phyloP scores from a whole-genome alignment of 23 tunicate species.

The Halocynthia roretzi region DNA sequence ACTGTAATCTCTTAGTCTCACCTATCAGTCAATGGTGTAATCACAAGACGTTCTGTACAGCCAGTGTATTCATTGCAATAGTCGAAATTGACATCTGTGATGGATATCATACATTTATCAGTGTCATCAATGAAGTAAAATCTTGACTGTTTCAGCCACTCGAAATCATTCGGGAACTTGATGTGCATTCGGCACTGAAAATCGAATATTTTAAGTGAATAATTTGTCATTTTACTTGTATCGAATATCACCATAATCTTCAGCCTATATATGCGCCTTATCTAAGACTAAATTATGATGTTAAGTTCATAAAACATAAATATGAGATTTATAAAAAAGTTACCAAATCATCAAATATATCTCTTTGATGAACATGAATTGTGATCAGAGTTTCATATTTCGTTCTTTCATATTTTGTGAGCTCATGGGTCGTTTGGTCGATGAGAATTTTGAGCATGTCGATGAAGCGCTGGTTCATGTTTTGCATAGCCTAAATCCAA shows the following conservation, averaged over 20 bases:
- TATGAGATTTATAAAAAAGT: background rate
- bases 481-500: conserved; percentile 53
- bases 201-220: background rate
- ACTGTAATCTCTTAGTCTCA: background rate
- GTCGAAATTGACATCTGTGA: conserved; percentile 75
- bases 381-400: conserved; percentile 85
- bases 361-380: conserved; percentile 87
- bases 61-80: conserved; percentile 90
- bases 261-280: background rate
- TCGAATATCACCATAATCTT: no score
- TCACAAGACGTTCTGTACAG: conserved; percentile 78
- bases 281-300: background rate
- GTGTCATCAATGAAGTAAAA: conserved; percentile 81
- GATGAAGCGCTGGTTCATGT: conserved; percentile 67
- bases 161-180: conserved; percentile 70
- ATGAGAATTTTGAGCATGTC: conserved; percentile 73
- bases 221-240: background rate
- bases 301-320: background rate
- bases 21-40: conserved; percentile 88
- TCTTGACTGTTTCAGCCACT: conserved; percentile 81
- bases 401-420: conserved; percentile 43
- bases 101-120: conserved; percentile 76
- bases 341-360: conserved; percentile 78
- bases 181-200: conserved; percentile 55
- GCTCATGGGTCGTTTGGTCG: conserved; percentile 74